Evolutionary conservation across 2,888 invertebrate species (phyloP), one percentile per base, ranked within the genome.

Genomic region (Glyphotaelius pellucidus): DNA sequence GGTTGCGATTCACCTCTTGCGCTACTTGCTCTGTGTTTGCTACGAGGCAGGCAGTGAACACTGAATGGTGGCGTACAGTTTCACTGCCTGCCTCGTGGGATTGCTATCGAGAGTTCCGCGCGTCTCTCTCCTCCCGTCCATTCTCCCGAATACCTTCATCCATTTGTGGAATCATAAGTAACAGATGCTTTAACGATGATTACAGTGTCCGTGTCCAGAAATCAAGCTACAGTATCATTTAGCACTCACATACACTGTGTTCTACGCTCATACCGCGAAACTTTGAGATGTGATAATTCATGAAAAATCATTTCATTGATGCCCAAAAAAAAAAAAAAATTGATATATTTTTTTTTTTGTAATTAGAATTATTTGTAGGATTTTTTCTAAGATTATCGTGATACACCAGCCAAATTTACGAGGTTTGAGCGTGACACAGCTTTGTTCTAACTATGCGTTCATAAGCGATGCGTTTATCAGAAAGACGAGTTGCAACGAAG

Each of bases 61-160:
- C 25, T 67, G 67, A 25, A 7, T n/a, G 1, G 67, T 67, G 67
- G 67, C 67, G 81, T 19, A 32, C 32, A 31, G 14, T n/a, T 47
- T 86, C 85, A n/a, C 11, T 38, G n/a, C 35, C 42, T 86, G 85
- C 42, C 35, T 38, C 12, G 35, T 42, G 30, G 30, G 47, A n/a
- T n/a, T 86, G 85, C 38, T 35, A 47, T 86, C 42, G 85, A 30
- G 35, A 42, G 85, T 42, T 86, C 30, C 47, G 85, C 85, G 85
- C 85, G 85, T 86, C 85, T 86, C 85, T 86, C 85, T 86, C 85
- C 42, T 47, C 47, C 14, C 30, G n/a, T 32, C 83, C 83, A 31
- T 32, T 32, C 30, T 38, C 83, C 35, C 83, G 25, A 83, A 25
- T 32, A 83, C 83, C 83, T 35, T 83, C 83, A 35, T 83, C 83